Evolutionary conservation across 2,888 invertebrate species (phyloP), one percentile per base, ranked within the genome.

Genomic region (Heliconius charithonia): DNA sequence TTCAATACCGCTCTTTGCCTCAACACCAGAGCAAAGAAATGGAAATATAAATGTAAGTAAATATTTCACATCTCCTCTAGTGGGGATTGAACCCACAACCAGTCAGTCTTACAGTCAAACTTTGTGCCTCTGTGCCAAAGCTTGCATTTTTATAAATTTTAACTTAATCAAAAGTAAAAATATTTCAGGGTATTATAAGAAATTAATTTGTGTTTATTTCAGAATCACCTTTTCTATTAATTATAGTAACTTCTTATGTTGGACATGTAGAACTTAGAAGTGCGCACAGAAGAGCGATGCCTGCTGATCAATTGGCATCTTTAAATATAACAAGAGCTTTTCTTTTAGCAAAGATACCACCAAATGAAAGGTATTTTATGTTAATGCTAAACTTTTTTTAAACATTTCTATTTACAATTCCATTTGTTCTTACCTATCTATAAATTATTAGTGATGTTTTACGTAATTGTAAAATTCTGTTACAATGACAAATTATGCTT

Each of bases 181-280:
- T 0, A 25, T 12, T 12, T 25, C 10, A 62, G 12, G 37, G 22
- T 2, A 56, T 59, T 19, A 10, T 63, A 13, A 32, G 4, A 59
- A 25, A 71, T 66, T 37, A 62, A 37, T 12, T 67, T 65, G 6
- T 45, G 32, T 67, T 37, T 71, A 78, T 67, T 78, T 77, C 88
- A 93, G 93, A 80, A 73, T 82, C 84, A 6, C 84, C 86, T 63
- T 88, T 89, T 56, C 78, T 93, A 63, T 78, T 96, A 37, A 93
- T 97, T 76, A 94, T 98, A 78, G 96, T 98, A 37, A 97, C 97
- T 22, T 98, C 97, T 0, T 97, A 97, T 90, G 97, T 96, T 27
- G 97, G 97, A 0, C 96, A 98, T 89, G 95, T 96, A 51, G 96
- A 96, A 84, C 89, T 96, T 59, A 95, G 98, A 81, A 96, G 96